phyloP scores from a whole-genome alignment of 2,113 vertebrate species.

The Hydrolagus affinis region DNA sequence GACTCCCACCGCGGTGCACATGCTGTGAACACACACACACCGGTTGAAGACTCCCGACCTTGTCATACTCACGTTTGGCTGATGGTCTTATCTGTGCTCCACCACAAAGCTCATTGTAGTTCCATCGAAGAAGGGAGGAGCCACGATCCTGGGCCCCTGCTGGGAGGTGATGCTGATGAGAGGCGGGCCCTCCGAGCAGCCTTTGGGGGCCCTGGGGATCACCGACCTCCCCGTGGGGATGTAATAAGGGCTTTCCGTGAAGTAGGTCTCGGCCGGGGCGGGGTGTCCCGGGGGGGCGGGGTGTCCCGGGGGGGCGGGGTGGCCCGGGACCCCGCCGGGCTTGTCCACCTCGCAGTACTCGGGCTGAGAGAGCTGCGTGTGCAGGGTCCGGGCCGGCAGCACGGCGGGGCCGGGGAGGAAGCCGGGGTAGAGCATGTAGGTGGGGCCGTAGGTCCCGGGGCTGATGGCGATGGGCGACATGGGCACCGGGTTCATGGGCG shows the following conservation, averaged over 20 bases:
- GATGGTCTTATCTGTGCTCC: conserved; percentile 72
- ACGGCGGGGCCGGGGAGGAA: conserved; percentile 64
- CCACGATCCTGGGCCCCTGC: conserved; percentile 76
- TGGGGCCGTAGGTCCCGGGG: conserved; percentile 66
- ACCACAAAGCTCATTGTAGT: conserved; percentile 97
- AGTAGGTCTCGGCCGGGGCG: conserved; percentile 48
- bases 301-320: conserved; percentile 36
- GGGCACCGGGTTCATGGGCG: conserved; percentile 57
- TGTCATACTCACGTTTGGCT: not conserved
- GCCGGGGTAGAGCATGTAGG: conserved; percentile 88
- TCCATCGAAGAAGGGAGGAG: conserved; percentile 86
- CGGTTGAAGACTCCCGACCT: too few species aligned
- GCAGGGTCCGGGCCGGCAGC: conserved; percentile 60
- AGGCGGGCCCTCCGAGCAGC: conserved; percentile 53
- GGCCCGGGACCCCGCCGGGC: conserved; percentile 35
- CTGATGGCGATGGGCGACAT: conserved; percentile 71
- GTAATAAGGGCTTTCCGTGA: conserved; percentile 76
- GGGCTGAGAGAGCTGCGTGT: conserved; percentile 53
- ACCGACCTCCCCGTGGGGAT: conserved; percentile 60
- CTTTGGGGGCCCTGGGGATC: conserved; percentile 43
- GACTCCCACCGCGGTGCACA: too few species aligned
- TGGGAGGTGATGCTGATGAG: conserved; percentile 83
- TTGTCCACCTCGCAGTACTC: conserved; percentile 40
- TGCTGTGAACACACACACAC: too few species aligned
- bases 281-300: conserved; percentile 38